Percentiles rank a stretch among this genome's conserved stretches.
Evolutionary conservation across 2,888 invertebrate species (phyloP).

Genomic region (Amblyteles armatorius): DNA sequence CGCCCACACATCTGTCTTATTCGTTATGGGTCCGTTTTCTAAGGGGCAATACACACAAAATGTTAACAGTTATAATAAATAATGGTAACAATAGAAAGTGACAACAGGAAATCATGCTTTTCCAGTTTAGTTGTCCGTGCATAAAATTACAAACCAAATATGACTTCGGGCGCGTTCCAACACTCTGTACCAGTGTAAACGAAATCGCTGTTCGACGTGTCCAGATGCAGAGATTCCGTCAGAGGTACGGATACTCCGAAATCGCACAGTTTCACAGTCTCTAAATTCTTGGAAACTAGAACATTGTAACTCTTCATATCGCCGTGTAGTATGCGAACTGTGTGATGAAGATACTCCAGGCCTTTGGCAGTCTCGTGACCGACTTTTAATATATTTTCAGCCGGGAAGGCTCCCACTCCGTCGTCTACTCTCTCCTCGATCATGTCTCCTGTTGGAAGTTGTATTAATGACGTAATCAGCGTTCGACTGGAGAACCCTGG

Average conservation of each 20-base stretch:
- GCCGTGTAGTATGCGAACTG: conserved; percentile 90
- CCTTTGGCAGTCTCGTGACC: conserved; percentile 89
- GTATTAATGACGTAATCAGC: conserved; percentile 6
- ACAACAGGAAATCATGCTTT: background rate
- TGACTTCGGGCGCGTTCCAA: conserved; percentile 93
- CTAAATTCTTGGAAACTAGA: conserved; percentile 91
- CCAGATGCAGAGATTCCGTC: conserved; percentile 87
- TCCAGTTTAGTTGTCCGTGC: background rate
- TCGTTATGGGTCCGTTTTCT: conserved; percentile 86
- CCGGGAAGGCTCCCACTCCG: conserved; percentile 86
- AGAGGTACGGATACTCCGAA: conserved; percentile 93
- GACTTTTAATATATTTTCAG: conserved; percentile 88
- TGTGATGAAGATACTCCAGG: conserved; percentile 91
- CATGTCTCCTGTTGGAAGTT: conserved; percentile 86
- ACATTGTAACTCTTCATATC: conserved; percentile 95
- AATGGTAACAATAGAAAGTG: conserved; percentile 17
- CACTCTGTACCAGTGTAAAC: conserved; percentile 91
- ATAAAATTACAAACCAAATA: conserved; percentile 83
- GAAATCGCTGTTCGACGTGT: conserved; percentile 85
- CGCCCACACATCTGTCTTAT: conserved; percentile 92
- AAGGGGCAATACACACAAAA: conserved; percentile 1
- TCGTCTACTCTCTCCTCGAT: conserved; percentile 89
- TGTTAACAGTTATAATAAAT: conserved; percentile 18
- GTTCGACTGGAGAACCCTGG: background rate
- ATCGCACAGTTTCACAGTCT: conserved; percentile 92